These are phyloP conservation scores for Bungarus multicinctus DNA, from an alignment of 2,113 vertebrate species.

Conservation along the genomic window DNA sequence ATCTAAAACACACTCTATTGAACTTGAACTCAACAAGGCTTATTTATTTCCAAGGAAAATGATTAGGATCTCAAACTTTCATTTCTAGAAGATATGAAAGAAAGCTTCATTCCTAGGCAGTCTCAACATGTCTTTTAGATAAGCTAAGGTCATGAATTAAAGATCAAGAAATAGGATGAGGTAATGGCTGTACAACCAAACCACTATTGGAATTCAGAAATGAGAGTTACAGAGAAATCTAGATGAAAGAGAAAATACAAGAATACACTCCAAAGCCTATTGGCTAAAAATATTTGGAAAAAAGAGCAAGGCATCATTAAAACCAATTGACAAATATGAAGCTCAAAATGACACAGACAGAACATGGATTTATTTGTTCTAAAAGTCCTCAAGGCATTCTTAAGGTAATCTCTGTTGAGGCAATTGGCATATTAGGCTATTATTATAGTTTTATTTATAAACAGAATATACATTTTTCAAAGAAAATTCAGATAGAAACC, in stretches of 20 bases:
- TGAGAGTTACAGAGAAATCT: background rate
- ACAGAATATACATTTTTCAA: background rate
- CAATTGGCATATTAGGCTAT: background rate
- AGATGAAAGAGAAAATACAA: background rate
- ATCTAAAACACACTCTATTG: background rate
- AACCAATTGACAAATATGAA: background rate
- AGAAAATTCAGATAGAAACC: conserved; percentile 67
- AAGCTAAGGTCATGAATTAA: background rate
- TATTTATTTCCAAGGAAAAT: background rate
- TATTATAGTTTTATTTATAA: background rate
- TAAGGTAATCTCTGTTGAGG: background rate
- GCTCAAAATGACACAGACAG: background rate
- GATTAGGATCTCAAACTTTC: background rate
- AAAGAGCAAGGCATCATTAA: background rate
- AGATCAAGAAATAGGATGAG: background rate
- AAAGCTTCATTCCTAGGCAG: background rate
- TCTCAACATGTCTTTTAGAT: background rate
- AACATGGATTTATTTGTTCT: background rate
- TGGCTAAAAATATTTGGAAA: background rate
- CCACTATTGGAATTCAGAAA: background rate
- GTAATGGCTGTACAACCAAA: background rate
- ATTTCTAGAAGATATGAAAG: background rate
- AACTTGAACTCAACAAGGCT: background rate
- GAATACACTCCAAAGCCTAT: background rate
- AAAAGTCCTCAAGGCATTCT: background rate